Percentiles rank a stretch among this genome's conserved stretches.
phyloP scores from a whole-genome alignment of 1,140 invertebrate species.

The Psilanteris sp. region DNA sequence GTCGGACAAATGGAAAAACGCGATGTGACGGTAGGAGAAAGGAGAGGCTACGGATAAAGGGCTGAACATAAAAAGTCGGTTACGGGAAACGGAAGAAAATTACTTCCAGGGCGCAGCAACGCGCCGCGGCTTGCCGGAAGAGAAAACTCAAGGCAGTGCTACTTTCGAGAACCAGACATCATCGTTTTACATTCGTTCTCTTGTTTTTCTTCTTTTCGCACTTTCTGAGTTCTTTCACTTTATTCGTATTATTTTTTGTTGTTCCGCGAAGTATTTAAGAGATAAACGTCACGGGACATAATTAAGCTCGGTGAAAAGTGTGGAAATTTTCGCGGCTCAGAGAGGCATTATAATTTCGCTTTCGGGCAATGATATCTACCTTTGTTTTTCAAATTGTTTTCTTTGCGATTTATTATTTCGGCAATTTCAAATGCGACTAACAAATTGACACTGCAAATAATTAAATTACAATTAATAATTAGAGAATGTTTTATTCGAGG shows the following conservation, averaged over 20 bases:
- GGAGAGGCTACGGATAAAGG: conserved; percentile 16
- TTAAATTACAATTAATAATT: too few relatives aligned
- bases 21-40: neutral
- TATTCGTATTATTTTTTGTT: too few relatives aligned
- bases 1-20: conserved; percentile 46
- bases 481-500: too few relatives aligned
- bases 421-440: too few relatives aligned
- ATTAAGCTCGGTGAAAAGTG: conserved; percentile 15
- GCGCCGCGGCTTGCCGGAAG: conserved; percentile 16
- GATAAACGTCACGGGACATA: conserved; percentile 25
- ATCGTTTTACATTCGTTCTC: conserved; percentile 24
- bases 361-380: too few relatives aligned
- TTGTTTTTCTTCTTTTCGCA: conserved; percentile 20
- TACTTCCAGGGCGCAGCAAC: conserved; percentile 29
- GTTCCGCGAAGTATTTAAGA: conserved; percentile 39
- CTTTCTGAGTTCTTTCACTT: too few relatives aligned
- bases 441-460: too few relatives aligned
- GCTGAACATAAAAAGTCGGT: conserved; percentile 36
- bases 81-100: conserved; percentile 41
- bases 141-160: conserved; percentile 5
- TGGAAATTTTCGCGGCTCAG: conserved; percentile 3
- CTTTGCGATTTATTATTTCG: too few relatives aligned
- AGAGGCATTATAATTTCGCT: too few relatives aligned
- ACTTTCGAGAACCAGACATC: conserved; percentile 12
- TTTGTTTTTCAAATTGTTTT: too few relatives aligned